phyloP scores from a whole-genome alignment of 2,113 vertebrate genomes.

The Triplophysa dalaica region DNA sequence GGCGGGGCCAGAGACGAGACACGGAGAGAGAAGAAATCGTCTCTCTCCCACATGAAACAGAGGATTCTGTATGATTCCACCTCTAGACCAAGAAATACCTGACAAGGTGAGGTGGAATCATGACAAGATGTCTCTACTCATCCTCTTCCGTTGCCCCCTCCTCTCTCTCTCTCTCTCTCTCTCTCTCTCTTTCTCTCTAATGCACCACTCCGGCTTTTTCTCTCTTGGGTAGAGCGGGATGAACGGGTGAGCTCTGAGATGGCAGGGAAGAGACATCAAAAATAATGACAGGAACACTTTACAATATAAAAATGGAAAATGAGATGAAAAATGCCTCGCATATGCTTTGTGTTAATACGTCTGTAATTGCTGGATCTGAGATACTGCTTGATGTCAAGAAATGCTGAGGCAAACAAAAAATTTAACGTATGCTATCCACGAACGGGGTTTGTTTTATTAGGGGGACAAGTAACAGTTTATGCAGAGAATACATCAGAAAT shows the following conservation, averaged over 20 bases:
- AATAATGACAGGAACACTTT: conserved; percentile 55
- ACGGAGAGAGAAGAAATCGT: too few relatives aligned
- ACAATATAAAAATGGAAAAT: conserved; percentile 36
- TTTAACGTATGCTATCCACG: not conserved
- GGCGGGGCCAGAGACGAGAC: too few relatives aligned
- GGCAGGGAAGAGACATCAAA: conserved; percentile 56
- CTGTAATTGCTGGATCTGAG: conserved; percentile 39
- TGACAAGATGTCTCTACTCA: conserved; percentile 7
- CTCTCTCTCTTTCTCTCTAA: conserved; percentile 26
- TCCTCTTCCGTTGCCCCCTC: conserved; percentile 21
- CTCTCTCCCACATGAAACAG: too few relatives aligned
- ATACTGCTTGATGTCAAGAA: conserved; percentile 44
- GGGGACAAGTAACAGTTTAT: not conserved
- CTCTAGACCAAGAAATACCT: too few relatives aligned
- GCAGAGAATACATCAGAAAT: too few relatives aligned
- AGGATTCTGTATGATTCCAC: too few relatives aligned
- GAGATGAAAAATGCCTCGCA: conserved; percentile 46
- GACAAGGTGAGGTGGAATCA: too few relatives aligned
- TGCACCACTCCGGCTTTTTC: conserved; percentile 16
- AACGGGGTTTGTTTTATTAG: too few relatives aligned
- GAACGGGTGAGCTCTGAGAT: conserved; percentile 55
- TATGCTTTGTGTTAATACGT: conserved; percentile 31
- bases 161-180: conserved; percentile 38
- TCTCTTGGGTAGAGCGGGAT: conserved; percentile 37
- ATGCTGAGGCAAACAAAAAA: conserved; percentile 20